Evolutionary conservation across 2,888 invertebrate genomes (phyloP), one percentile per base, ranked within the genome.

Genomic region (Girardia tigrina): DNA sequence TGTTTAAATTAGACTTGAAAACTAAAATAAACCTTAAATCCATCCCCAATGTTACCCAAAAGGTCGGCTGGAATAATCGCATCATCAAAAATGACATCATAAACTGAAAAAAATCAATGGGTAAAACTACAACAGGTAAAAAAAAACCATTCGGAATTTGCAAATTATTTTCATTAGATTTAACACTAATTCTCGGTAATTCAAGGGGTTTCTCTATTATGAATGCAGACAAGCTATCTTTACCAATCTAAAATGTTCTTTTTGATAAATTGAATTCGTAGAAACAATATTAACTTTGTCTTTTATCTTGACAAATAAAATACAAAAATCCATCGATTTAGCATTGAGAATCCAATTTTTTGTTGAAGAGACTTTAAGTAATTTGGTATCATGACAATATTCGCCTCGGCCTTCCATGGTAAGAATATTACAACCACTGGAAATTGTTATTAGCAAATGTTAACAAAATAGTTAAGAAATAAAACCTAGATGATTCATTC

Each of bases 261-360:
- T 4, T 2, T 56, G 56, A 20, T 56, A 56, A 20, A 12, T 4
- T 12, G n/a, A n/a, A 56, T 56, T 56, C 23, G 4, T 23, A 16
- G 4, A 56, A n/a, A n/a, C n/a, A n/a, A 12, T 56, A 56, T 56
- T 56, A 12, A 56, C 56, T 20, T 56, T 56, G 4, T 12, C 8
- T 56, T 16, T 4, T 20, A 23, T 56, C n/a, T 56, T 56, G 56
- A 56, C 8, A 56, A 56, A 56, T 20, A 12, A 2, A 12, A 56
- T 56, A 23, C 56, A 56, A 56, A 56, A 56, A 2, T 16, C 56
- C 56, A 56, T 56, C n/a, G 56, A 56, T 12, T 56, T n/a, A 56
- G 56, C 56, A 56, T 56, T 56, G n/a, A 20, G 23, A 56, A 56
- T 56, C 56, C 56, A 56, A 16, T 56, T n/a, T 56, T 56, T 56